Base-by-base conservation (phyloP, 1,140 invertebrate species). In the Ips nitidus region DNA sequence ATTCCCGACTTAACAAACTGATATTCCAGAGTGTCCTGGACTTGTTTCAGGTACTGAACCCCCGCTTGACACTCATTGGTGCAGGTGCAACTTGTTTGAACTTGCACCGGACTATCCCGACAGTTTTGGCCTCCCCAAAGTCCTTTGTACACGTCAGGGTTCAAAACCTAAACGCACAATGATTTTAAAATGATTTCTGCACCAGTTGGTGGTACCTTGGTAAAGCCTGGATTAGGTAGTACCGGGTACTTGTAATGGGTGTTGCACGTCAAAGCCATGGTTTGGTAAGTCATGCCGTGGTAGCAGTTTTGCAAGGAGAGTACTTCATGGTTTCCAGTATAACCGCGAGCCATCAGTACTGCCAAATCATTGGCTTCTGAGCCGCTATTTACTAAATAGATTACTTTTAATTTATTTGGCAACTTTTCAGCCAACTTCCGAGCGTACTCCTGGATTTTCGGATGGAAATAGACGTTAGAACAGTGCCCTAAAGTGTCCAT, bases 321-420 rank as follows among this genome's bases (percentile, higher is more conserved):
- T 3, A 97, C 85, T 74, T 98, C 94, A 76, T 89, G 90, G 69
- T 92, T 88, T 2, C 89, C 88, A 0, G 96, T 98, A 77, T 95
- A 88, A 0, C 93, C 76, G 73, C 94, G 85, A 0, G 96, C 92
- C 82, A 99, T 86, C 8, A 95, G 77, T 67, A 96, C 85, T 0
- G 97, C 97, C 47, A 99, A 82, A 80, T 99, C 97, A 80, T 98
- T 99, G 0, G 97, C 97, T 84, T 99, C 97, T 4, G 94, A 96
- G 0, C 97, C 97, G 79, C 94, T 98, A 78, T 99, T 99, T 0
- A 95, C 91, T 75, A 98, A 89, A 80, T 97, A 98, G 36, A 94
- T 91, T 8, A n/a, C 92, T 81, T 95, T 95, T 3, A 98, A 83
- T 76, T 95, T 85, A 1, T 86, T 90, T 1, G 96, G 95, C 55